Evolutionary conservation across 2,888 invertebrate genomes (phyloP), one percentile per base, ranked within the genome.

Genomic region (Morpho helenor): DNA sequence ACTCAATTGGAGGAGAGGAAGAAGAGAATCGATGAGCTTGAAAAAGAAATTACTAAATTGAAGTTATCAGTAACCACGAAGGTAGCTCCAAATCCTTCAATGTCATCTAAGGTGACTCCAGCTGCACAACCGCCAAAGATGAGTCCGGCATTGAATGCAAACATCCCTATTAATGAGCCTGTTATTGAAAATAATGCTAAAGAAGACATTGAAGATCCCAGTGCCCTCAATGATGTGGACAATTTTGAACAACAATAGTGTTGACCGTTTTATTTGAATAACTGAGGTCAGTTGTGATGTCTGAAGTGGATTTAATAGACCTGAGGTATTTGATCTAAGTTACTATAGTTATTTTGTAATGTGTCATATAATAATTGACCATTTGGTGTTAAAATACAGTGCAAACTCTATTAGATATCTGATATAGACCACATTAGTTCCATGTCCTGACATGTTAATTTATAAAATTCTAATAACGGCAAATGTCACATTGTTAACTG

Each of bases 131-230:
- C 88, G 6, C 86, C 82, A 0, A 87, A 86, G 66, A 68, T 82
- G 6, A 89, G 87, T 55, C 76, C 86, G 4, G 79, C 86, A 0
- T 65, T 88, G 16, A 87, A 82, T 66, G 74, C 73, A 7, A 76
- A 82, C 44, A 78, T 82, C 59, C 81, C 80, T 23, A 70, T 85
- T 0, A 81, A 87, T 64, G 89, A 89, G 52, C 88, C 83, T 44
- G 82, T 79, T 2, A 63, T 87, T 51, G 89, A 90, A 54, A 87
- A 88, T 72, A 80, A 87, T 79, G 91, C 91, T 40, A 88, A 88
- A 63, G 91, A 91, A 69, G 91, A 90, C 60, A 75, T 89, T n/a
- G 91, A 91, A 62, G 91, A 91, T 56, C 73, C 76, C 0, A 87
- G 88, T 76, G 78, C 72, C 8, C 60, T 84, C 16, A 87, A 84